A percentile compares a stretch with the other conserved stretches of the same genome.
Evolutionary conservation across 2,797 vertebrate species (phyloP).

Genomic region (Centropyge bicolor): DNA sequence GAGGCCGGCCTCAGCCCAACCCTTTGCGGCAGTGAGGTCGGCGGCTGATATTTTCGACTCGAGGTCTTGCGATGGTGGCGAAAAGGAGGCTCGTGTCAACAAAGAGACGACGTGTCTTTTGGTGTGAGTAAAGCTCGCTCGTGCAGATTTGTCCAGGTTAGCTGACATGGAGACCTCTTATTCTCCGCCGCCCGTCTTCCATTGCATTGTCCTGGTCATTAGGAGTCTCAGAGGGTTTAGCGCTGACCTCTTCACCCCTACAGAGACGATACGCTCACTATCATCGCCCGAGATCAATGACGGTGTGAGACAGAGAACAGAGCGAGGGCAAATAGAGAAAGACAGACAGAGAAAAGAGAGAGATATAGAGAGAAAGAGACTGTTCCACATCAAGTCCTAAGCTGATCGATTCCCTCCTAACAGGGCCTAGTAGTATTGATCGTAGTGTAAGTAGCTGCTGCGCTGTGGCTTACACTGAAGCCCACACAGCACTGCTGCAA

Average conservation of each 20-base stretch:
- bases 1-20: conserved; percentile 25
- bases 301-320: conserved; percentile 49
- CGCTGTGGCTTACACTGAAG: conserved; percentile 70
- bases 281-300: conserved; percentile 69
- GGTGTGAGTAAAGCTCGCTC: background rate
- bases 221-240: conserved; percentile 62
- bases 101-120: conserved; percentile 11
- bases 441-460: conserved; percentile 78
- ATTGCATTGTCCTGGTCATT: conserved; percentile 54
- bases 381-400: conserved; percentile 78
- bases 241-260: conserved; percentile 65
- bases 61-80: conserved; percentile 6
- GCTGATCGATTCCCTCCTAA: conserved; percentile 81
- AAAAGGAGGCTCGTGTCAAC: conserved; percentile 20
- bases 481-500: conserved; percentile 63
- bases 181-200: conserved; percentile 21
- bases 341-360: conserved; percentile 54
- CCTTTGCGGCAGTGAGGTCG: conserved; percentile 29
- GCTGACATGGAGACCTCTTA: conserved; percentile 58
- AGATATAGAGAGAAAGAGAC: conserved; percentile 67
- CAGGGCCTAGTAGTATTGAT: conserved; percentile 82
- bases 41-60: conserved; percentile 48
- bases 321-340: conserved; percentile 61
- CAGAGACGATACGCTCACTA: conserved; percentile 64
- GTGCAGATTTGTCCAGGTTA: conserved; percentile 31